Evolutionary conservation across 2,888 invertebrate species (phyloP).

Genomic region (Dolichomitus sp.): DNA sequence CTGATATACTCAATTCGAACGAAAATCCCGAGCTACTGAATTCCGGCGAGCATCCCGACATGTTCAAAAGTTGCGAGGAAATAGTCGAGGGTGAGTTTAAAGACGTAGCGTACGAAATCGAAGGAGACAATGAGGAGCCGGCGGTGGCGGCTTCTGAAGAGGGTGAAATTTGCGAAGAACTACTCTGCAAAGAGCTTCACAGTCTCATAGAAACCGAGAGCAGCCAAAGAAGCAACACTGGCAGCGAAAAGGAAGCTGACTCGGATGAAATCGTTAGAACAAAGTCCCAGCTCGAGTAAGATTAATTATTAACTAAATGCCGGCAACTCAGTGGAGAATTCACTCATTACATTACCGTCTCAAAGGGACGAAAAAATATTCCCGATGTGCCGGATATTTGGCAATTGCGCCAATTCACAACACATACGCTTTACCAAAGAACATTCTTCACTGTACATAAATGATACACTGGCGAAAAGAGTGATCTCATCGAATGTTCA

Average conservation of each 20-base stretch:
- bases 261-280: slow-evolving; percentile 55
- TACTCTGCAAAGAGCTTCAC: slow-evolving; percentile 81
- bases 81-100: slow-evolving; percentile 79
- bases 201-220: slow-evolving; percentile 81
- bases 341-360: not conserved
- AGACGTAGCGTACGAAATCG: slow-evolving; percentile 70
- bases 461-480: slow-evolving; percentile 23
- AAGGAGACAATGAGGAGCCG: slow-evolving; percentile 74
- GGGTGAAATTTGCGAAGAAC: slow-evolving; percentile 80
- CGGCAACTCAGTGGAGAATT: slow-evolving; percentile 33
- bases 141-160: slow-evolving; percentile 69
- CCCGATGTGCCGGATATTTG: slow-evolving; percentile 30
- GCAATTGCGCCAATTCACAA: slow-evolving; percentile 25
- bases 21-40: slow-evolving; percentile 79
- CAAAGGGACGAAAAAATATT: slow-evolving; percentile 10
- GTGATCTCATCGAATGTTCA: slow-evolving; percentile 48
- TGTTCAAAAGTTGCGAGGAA: slow-evolving; percentile 83
- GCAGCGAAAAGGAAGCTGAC: slow-evolving; percentile 63
- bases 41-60: slow-evolving; percentile 79
- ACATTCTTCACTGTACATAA: slow-evolving; percentile 65
- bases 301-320: not conserved
- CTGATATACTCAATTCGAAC: slow-evolving; percentile 82
- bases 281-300: slow-evolving; percentile 51
- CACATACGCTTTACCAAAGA: slow-evolving; percentile 47
- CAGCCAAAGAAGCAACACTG: slow-evolving; percentile 64